Conservation (phyloP, 2,888 invertebrate genomes). For the Craniophora ligustri region DNA sequence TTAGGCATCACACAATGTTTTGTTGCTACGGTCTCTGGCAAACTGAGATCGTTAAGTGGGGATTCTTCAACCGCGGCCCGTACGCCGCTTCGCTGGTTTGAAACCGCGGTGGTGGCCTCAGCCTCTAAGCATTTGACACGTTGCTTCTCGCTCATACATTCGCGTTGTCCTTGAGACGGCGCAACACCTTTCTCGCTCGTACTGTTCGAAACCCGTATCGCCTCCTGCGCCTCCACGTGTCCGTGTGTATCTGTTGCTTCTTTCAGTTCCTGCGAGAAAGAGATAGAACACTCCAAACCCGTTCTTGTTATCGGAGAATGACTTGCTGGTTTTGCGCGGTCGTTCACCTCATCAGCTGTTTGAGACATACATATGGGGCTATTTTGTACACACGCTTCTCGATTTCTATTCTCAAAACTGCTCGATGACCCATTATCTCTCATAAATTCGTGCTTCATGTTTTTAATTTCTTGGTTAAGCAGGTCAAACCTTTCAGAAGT, state of each 20-base stretch:
- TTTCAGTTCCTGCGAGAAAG: background rate
- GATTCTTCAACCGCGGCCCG: too few relatives aligned
- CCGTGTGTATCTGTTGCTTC: background rate
- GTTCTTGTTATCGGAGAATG: background rate
- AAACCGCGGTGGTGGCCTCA: too few relatives aligned
- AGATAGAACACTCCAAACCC: background rate
- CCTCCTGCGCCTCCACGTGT: background rate
- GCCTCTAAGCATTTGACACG: too few relatives aligned
- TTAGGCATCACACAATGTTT: too few relatives aligned
- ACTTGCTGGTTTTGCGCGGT: background rate
- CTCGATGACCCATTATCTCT: background rate
- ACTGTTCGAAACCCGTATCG: background rate
- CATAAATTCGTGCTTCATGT: slow-evolving; percentile 2
- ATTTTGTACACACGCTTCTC: slow-evolving; percentile 6
- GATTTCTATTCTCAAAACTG: background rate
- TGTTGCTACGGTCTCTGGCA: too few relatives aligned
- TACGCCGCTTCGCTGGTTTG: too few relatives aligned
- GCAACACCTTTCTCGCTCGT: too few relatives aligned
- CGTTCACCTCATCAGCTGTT: background rate
- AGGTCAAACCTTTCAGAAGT: background rate
- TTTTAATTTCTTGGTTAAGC: background rate
- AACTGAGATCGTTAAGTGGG: too few relatives aligned
- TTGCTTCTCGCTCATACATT: too few relatives aligned
- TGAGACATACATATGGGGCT: too few relatives aligned
- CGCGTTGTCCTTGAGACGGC: too few relatives aligned